Percentiles rank a stretch among this genome's conserved stretches.
phyloP scores from a whole-genome alignment of 2,113 vertebrate species.

The Sisor rabdophorus region DNA sequence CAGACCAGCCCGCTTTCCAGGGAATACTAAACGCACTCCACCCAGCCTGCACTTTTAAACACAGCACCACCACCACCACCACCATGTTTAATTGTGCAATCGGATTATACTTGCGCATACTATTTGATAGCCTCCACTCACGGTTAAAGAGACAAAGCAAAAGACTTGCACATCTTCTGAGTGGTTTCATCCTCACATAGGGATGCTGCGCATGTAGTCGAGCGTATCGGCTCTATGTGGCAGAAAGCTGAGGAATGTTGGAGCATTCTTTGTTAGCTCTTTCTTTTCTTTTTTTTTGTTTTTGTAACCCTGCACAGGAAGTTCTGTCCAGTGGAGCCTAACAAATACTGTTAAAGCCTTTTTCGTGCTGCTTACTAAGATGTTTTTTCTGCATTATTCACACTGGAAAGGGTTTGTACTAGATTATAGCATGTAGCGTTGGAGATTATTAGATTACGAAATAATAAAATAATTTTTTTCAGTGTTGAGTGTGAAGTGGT shows the following conservation, averaged over 20 bases:
- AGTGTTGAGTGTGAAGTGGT: too few relatives aligned
- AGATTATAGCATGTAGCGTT: too few relatives aligned
- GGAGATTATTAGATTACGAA: too few relatives aligned
- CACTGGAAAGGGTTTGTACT: too few relatives aligned
- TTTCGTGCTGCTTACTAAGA: constrained; percentile 56
- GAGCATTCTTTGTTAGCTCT: constrained; percentile 56
- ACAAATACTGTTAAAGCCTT: constrained; percentile 60
- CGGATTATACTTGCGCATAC: neutral
- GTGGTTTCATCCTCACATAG: neutral
- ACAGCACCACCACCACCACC: neutral
- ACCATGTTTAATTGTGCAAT: neutral
- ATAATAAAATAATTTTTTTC: too few relatives aligned
- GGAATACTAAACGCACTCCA: constrained; percentile 38
- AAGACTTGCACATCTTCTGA: neutral
- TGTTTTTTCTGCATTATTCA: too few relatives aligned
- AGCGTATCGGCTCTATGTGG: constrained; percentile 55
- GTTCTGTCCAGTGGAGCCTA: constrained; percentile 59
- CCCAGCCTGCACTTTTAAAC: constrained; percentile 29
- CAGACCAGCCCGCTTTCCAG: constrained; percentile 37
- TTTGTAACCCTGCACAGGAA: constrained; percentile 72
- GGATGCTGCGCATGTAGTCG: neutral
- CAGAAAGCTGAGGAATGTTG: constrained; percentile 62
- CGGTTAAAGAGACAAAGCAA: neutral
- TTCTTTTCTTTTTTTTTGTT: constrained; percentile 52
- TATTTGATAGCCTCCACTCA: neutral